These are phyloP conservation scores for Betta splendens DNA, from an alignment of 2,797 vertebrate genomes.

Conservation along the genomic window DNA sequence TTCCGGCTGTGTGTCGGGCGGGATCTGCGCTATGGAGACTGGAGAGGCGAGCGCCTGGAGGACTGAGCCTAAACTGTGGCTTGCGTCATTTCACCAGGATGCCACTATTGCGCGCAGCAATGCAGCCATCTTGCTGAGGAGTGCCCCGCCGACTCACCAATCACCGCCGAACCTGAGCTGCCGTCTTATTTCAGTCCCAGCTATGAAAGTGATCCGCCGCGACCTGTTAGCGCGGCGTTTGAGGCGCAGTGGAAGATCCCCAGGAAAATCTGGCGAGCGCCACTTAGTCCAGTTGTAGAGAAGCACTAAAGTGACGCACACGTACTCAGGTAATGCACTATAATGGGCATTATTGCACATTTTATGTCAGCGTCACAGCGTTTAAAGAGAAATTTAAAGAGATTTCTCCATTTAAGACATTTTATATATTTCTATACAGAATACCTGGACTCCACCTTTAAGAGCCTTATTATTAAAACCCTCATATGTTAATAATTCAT, in stretches of 20 bases:
- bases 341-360: too few species aligned
- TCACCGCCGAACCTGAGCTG: slow-evolving; percentile 42
- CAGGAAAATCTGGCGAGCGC: background rate
- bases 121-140: slow-evolving; percentile 81
- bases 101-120: slow-evolving; percentile 70
- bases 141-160: slow-evolving; percentile 53
- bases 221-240: background rate
- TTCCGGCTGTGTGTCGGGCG: slow-evolving; percentile 71
- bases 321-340: background rate
- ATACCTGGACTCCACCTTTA: too few species aligned
- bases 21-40: slow-evolving; percentile 72
- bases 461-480: too few species aligned
- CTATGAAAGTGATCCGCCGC: background rate
- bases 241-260: background rate
- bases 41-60: slow-evolving; percentile 66
- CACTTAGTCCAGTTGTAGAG: background rate
- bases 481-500: too few species aligned
- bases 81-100: slow-evolving; percentile 80
- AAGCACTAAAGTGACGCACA: background rate
- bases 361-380: too few species aligned
- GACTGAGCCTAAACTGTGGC: slow-evolving; percentile 73
- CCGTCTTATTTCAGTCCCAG: background rate
- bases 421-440: too few species aligned
- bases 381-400: too few species aligned
- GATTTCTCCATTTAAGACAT: too few species aligned